These are phyloP conservation scores for Trichacis sp. DNA, from an alignment of 2,888 invertebrate species.

Conservation along the genomic window DNA sequence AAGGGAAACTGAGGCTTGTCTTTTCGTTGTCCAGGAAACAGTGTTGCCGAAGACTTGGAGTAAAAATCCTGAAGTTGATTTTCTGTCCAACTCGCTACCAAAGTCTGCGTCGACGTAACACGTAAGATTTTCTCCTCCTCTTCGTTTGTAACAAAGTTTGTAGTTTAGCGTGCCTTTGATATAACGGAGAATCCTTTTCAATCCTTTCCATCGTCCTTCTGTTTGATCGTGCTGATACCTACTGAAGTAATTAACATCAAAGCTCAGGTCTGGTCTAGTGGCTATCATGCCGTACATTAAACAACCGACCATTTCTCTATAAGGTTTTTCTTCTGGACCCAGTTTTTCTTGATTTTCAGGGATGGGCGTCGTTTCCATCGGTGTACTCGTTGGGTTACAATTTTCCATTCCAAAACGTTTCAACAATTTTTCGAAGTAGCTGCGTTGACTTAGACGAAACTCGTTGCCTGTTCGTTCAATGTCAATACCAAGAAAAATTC, in stretches of 20 bases:
- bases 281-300: slow-evolving; percentile 34
- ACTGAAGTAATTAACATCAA: slow-evolving; percentile 31
- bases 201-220: slow-evolving; percentile 34
- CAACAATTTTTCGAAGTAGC: slow-evolving; percentile 46
- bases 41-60: slow-evolving; percentile 47
- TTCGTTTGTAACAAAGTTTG: neutral
- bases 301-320: slow-evolving; percentile 39
- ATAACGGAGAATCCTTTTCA: slow-evolving; percentile 43
- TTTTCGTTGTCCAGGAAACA: slow-evolving; percentile 52
- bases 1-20: slow-evolving; percentile 51
- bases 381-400: slow-evolving; percentile 44
- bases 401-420: slow-evolving; percentile 47
- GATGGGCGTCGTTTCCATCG: slow-evolving; percentile 37
- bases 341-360: slow-evolving; percentile 9
- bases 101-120: slow-evolving; percentile 18
- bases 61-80: slow-evolving; percentile 54
- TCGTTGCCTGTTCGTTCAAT: slow-evolving; percentile 37
- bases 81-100: slow-evolving; percentile 21
- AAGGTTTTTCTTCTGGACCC: slow-evolving; percentile 23
- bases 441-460: slow-evolving; percentile 44
- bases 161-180: slow-evolving; percentile 14
- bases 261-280: slow-evolving; percentile 38
- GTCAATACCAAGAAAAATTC: slow-evolving; percentile 49
- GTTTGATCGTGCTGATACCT: slow-evolving; percentile 27
- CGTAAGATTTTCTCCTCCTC: no score